phyloP scores from a whole-genome alignment of 2,113 vertebrate genomes.

The Protobothrops flavoviridis region DNA sequence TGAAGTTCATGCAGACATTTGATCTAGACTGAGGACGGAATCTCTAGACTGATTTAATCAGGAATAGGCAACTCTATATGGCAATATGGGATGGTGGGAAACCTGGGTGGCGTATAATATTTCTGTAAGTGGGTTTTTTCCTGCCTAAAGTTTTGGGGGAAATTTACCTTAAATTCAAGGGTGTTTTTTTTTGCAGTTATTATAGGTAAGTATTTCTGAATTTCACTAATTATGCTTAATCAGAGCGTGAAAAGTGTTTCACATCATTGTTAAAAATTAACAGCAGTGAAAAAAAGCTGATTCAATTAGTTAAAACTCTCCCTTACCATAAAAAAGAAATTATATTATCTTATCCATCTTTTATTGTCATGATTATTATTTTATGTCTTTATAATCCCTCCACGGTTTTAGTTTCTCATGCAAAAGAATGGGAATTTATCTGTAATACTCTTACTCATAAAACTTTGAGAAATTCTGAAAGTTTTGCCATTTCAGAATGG shows the following conservation, averaged over 20 bases:
- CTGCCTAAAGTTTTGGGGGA: background rate
- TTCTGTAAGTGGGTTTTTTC: background rate
- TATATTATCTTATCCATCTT: constrained; percentile 25
- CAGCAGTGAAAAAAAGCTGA: background rate
- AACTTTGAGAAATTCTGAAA: background rate
- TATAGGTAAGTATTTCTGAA: background rate
- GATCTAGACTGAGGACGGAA: background rate
- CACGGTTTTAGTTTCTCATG: constrained; percentile 35
- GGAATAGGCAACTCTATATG: background rate
- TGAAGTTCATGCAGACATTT: background rate
- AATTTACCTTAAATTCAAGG: background rate
- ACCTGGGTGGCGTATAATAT: background rate
- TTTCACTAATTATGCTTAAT: background rate
- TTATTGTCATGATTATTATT: constrained; percentile 47
- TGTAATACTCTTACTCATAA: background rate
- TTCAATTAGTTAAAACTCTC: constrained; percentile 3
- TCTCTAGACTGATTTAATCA: background rate
- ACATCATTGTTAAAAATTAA: constrained; percentile 23
- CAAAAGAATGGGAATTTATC: constrained; percentile 23
- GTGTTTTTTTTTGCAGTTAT: background rate
- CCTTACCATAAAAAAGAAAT: constrained; percentile 31
- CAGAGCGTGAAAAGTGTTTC: background rate
- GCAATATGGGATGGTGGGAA: background rate
- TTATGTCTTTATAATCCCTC: constrained; percentile 47
- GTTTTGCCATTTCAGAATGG: background rate